These are phyloP conservation scores for Hylaea fasciaria DNA, from an alignment of 2,888 invertebrate genomes.

Conservation along the genomic window DNA sequence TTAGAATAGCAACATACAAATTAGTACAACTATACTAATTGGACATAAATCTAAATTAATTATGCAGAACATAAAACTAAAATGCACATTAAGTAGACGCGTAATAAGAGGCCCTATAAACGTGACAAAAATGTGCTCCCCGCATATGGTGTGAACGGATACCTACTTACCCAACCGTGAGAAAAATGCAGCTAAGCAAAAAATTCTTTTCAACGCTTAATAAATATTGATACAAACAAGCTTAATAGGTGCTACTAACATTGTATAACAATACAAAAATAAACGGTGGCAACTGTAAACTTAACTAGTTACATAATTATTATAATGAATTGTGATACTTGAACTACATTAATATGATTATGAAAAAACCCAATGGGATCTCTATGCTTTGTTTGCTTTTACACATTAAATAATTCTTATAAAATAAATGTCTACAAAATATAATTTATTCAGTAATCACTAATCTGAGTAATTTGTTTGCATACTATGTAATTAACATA, in stretches of 20 bases:
- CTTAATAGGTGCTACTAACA: too few relatives aligned
- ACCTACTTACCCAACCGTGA: background rate
- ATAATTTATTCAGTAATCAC: background rate
- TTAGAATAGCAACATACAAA: background rate
- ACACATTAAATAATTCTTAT: background rate
- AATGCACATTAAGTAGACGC: conserved; percentile 13
- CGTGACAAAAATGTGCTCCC: too few relatives aligned
- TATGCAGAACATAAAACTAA: background rate
- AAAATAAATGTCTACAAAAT: conserved; percentile 16
- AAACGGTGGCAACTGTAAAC: conserved; percentile 1
- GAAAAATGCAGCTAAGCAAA: too few relatives aligned
- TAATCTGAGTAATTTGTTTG: conserved; percentile 5
- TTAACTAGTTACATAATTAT: too few relatives aligned
- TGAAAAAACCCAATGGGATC: too few relatives aligned
- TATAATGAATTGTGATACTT: too few relatives aligned
- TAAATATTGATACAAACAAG: too few relatives aligned
- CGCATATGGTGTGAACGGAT: too few relatives aligned
- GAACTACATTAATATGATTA: too few relatives aligned
- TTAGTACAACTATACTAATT: background rate
- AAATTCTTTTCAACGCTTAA: too few relatives aligned
- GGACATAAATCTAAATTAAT: background rate
- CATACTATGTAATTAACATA: conserved; percentile 25
- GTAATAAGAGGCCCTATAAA: background rate
- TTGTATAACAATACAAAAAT: background rate
- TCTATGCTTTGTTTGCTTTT: too few relatives aligned